Percentiles rank a stretch among this genome's conserved stretches.
phyloP scores from a whole-genome alignment of 2,113 vertebrate genomes.

The Cheilinus undulatus region DNA sequence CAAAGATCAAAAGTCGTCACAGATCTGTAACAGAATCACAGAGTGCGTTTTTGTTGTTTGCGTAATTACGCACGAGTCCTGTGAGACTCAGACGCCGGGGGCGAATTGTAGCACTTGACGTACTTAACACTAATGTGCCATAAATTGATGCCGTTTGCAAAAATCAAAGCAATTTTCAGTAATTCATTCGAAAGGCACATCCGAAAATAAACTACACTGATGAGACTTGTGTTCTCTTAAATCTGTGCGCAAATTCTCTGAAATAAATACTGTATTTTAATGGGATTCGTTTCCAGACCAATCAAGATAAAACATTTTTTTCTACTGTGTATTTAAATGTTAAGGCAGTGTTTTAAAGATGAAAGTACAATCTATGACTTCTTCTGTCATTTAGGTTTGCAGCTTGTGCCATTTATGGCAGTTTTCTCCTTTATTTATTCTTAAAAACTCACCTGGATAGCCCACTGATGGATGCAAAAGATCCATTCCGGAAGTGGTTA shows the following conservation, averaged over 20 bases:
- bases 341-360: not conserved
- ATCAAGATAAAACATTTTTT: not conserved
- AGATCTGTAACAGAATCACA: not conserved
- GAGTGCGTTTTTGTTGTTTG: not conserved
- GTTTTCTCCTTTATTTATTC: not conserved
- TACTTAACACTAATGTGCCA: slow-evolving; percentile 19
- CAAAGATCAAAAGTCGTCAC: slow-evolving; percentile 7
- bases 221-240: not conserved
- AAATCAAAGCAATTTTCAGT: slow-evolving; percentile 5
- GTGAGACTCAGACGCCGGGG: not conserved
- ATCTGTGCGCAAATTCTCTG: not conserved
- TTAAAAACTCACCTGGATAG: slow-evolving; percentile 91
- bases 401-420: slow-evolving; percentile 60
- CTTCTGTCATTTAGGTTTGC: slow-evolving; percentile 76
- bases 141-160: not conserved
- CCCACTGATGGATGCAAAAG: slow-evolving; percentile 97
- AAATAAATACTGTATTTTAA: not conserved
- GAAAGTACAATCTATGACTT: slow-evolving; percentile 38
- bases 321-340: not conserved
- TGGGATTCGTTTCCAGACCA: not conserved
- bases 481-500: slow-evolving; percentile 98
- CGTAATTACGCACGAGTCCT: slow-evolving; percentile 51
- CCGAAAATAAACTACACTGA: slow-evolving; percentile 1
- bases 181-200: not conserved
- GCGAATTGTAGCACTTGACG: slow-evolving; percentile 19